A percentile compares a stretch with the other conserved stretches of the same genome.
Evolutionary conservation across 2,888 invertebrate species (phyloP).

Genomic region (Napeogenes inachia): DNA sequence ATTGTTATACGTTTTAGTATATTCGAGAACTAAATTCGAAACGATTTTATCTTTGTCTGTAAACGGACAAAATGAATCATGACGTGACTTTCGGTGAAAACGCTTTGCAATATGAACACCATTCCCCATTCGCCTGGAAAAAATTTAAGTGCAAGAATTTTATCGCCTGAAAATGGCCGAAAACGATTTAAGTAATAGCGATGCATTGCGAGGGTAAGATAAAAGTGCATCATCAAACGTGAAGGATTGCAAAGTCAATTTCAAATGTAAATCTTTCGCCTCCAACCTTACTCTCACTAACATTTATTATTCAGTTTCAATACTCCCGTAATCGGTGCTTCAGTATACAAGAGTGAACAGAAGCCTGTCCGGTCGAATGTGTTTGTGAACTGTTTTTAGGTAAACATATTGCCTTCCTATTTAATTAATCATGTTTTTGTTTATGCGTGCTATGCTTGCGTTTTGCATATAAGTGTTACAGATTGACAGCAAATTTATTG

Average conservation of each 20-base stretch:
- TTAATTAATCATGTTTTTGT: conserved; percentile 21
- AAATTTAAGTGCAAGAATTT: conserved; percentile 38
- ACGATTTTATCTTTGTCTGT: background rate
- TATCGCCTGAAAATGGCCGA: conserved; percentile 17
- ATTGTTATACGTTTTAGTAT: no score
- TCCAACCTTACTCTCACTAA: conserved; percentile 18
- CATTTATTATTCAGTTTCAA: conserved; percentile 30
- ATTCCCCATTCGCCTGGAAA: conserved; percentile 34
- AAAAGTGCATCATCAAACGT: conserved; percentile 44
- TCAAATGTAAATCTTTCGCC: conserved; percentile 39
- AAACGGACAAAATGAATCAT: background rate
- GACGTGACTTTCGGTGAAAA: background rate
- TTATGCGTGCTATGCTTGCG: background rate
- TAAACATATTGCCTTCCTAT: conserved; percentile 23
- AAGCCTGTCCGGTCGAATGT: conserved; percentile 23
- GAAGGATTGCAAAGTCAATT: conserved; percentile 41
- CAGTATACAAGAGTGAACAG: conserved; percentile 24
- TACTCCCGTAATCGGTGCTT: conserved; percentile 27
- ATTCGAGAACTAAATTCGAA: background rate
- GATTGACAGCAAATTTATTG: background rate
- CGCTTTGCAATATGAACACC: conserved; percentile 1
- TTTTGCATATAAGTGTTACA: background rate
- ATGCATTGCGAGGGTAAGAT: conserved; percentile 48
- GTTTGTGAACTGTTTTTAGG: conserved; percentile 20
- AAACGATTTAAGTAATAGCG: conserved; percentile 39